These are phyloP conservation scores for Tenthredo amoena DNA, from an alignment of 2,888 invertebrate species.

Conservation along the genomic window DNA sequence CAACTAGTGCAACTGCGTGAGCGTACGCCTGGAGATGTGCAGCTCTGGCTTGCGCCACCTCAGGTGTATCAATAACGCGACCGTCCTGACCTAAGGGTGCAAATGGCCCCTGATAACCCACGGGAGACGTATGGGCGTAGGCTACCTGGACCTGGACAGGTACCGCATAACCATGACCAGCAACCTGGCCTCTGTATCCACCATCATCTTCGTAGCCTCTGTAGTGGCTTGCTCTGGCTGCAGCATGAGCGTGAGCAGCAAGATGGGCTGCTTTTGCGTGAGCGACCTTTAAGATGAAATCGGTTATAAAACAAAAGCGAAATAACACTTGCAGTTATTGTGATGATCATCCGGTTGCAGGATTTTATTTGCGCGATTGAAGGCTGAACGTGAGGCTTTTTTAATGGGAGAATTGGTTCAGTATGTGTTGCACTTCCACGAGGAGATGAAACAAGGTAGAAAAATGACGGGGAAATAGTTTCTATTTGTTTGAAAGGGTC, in stretches of 20 bases:
- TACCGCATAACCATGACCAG: constrained; percentile 59
- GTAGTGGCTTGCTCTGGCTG: constrained; percentile 65
- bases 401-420: not conserved
- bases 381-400: not conserved
- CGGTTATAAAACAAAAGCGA: not conserved
- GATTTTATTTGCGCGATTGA: not conserved
- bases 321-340: not conserved
- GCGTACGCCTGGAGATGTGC: constrained; percentile 69
- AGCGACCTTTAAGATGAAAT: constrained; percentile 69
- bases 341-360: not conserved
- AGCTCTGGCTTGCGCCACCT: constrained; percentile 73
- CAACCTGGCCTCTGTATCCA: constrained; percentile 57
- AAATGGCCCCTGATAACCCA: constrained; percentile 58
- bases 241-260: constrained; percentile 72
- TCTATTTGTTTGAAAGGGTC: not conserved
- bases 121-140: constrained; percentile 60
- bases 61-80: constrained; percentile 73
- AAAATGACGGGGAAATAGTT: not conserved
- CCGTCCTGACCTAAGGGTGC: constrained; percentile 72
- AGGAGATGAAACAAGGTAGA: not conserved
- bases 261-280: constrained; percentile 78
- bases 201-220: constrained; percentile 58
- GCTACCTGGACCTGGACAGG: constrained; percentile 64
- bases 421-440: not conserved
- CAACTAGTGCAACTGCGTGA: constrained; percentile 61